A percentile compares a stretch with the other conserved stretches of the same genome.
phyloP scores from a whole-genome alignment of 2,888 invertebrate genomes.

The Yponomeuta sedellus region DNA sequence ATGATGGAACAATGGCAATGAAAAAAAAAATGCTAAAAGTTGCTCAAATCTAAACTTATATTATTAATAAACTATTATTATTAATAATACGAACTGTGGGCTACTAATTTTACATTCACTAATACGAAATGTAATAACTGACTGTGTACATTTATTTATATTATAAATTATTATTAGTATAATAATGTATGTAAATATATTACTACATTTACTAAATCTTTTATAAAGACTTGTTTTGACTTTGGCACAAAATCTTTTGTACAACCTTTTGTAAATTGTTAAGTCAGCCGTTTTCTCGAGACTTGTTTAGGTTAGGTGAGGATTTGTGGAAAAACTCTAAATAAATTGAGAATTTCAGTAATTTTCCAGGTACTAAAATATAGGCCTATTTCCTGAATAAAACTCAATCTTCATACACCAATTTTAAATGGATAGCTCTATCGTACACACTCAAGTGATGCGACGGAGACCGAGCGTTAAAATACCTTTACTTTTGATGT shows the following conservation, averaged over 20 bases:
- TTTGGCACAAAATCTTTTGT: not conserved
- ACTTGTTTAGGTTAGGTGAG: not conserved
- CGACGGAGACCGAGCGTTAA: not conserved
- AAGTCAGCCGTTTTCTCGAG: not conserved
- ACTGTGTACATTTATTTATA: not conserved
- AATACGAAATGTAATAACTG: not conserved
- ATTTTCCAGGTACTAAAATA: not conserved
- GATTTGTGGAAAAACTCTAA: not conserved
- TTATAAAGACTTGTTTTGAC: not conserved
- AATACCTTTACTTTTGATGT: not conserved
- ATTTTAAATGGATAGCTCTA: not conserved
- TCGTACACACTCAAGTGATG: not conserved
- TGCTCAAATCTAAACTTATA: constrained; percentile 1
- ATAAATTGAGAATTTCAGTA: not conserved
- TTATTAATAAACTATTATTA: not conserved
- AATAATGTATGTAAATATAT: not conserved
- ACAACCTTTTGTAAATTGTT: not conserved
- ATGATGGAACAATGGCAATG: not conserved
- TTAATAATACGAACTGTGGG: not conserved
- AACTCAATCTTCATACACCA: not conserved
- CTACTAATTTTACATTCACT: not conserved
- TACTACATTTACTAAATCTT: not conserved
- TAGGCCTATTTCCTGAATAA: not conserved
- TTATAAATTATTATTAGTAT: not conserved
- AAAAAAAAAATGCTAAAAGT: not conserved